Conservation (phyloP, 2,888 invertebrate genomes). For the Melanchra persicariae region DNA sequence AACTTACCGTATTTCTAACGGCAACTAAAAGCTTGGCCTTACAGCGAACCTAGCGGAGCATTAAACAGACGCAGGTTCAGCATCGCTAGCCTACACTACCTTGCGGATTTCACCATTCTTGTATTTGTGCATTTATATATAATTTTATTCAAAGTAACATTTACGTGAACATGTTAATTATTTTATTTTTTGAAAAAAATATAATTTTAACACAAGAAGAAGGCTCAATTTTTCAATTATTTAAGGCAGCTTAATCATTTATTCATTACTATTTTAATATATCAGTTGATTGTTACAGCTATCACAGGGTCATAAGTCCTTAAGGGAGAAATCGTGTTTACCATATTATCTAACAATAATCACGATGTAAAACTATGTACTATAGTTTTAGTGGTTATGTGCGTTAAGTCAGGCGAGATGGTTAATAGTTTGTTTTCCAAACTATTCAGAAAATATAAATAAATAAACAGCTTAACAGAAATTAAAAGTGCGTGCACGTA, state of each 20-base stretch:
- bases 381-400: conserved; percentile 52
- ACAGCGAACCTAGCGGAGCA: neutral
- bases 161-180: neutral
- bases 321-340: conserved; percentile 47
- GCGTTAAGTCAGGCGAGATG: conserved; percentile 36
- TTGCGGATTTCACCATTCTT: conserved; percentile 17
- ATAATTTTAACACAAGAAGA: conserved; percentile 20
- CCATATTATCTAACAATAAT: conserved; percentile 58
- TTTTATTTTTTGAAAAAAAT: neutral
- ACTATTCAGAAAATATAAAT: conserved; percentile 1
- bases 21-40: neutral
- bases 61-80: conserved; percentile 6
- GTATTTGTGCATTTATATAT: conserved; percentile 35
- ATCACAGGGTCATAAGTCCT: conserved; percentile 61
- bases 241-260: conserved; percentile 56
- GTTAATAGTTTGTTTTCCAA: conserved; percentile 21
- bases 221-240: conserved; percentile 35
- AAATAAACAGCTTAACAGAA: conserved; percentile 8
- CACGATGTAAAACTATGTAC: conserved; percentile 60
- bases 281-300: conserved; percentile 58
- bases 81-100: conserved; percentile 27
- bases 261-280: conserved; percentile 43
- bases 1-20: conserved; percentile 13
- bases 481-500: conserved; percentile 1
- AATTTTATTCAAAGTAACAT: conserved; percentile 1